phyloP scores from a whole-genome alignment of 1,140 invertebrate genomes.

The Drosophila ohnishii region DNA sequence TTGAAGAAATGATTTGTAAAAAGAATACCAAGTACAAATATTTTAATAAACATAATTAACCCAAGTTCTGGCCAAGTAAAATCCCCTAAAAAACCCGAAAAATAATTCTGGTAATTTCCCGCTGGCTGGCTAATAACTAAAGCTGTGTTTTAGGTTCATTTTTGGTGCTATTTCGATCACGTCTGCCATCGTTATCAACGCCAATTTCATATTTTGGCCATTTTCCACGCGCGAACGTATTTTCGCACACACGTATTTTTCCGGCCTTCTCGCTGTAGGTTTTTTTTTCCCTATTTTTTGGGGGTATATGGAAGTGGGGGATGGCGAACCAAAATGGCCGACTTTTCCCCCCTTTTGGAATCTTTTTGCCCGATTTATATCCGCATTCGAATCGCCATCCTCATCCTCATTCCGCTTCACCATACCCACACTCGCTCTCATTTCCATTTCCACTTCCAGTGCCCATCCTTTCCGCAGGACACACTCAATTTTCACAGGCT shows the following conservation, averaged over 20 bases:
- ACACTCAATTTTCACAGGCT: conserved; percentile 76
- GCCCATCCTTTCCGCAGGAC: conserved; percentile 39
- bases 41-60: neutral
- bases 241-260: conserved; percentile 44
- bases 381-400: conserved; percentile 2
- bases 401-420: conserved; percentile 5
- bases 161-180: conserved; percentile 3
- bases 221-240: conserved; percentile 21
- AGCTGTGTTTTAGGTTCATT: neutral
- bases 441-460: conserved; percentile 36
- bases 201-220: conserved; percentile 18
- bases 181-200: neutral
- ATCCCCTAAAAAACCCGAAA: too few relatives aligned
- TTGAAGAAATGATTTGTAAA: neutral
- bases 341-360: conserved; percentile 2
- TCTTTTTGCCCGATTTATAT: neutral
- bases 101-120: neutral
- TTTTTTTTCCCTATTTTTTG: neutral
- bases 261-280: conserved; percentile 1
- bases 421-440: neutral
- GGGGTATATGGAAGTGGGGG: neutral
- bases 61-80: neutral
- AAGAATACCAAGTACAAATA: neutral
- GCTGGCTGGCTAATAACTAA: neutral
- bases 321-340: conserved; percentile 63